A percentile compares a stretch with the other conserved stretches of the same genome.
phyloP scores from a whole-genome alignment of 2,797 vertebrate genomes.

The Melanotaenia trifasciata region DNA sequence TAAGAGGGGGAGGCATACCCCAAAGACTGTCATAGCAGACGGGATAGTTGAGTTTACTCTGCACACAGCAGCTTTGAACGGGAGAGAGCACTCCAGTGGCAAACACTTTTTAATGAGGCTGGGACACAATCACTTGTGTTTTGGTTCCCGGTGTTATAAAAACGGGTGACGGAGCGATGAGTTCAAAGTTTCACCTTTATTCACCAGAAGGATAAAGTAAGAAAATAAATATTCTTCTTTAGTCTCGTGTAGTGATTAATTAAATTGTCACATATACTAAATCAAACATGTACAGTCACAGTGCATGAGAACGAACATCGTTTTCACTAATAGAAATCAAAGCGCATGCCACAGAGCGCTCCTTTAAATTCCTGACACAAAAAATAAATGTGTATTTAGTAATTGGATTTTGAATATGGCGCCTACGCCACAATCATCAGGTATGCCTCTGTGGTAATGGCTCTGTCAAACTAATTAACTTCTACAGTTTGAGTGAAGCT shows the following conservation, averaged over 20 bases:
- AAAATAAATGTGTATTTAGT: slow-evolving; percentile 67
- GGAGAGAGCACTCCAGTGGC: slow-evolving; percentile 59
- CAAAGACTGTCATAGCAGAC: slow-evolving; percentile 73
- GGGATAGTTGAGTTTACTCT: slow-evolving; percentile 70
- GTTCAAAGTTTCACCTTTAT: slow-evolving; percentile 51
- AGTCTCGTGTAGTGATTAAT: slow-evolving; percentile 47
- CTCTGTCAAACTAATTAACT: slow-evolving; percentile 96
- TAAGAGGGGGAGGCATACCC: slow-evolving; percentile 74
- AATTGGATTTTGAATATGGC: slow-evolving; percentile 73
- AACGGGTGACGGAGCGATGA: slow-evolving; percentile 55
- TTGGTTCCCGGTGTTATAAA: slow-evolving; percentile 55
- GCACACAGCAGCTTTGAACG: slow-evolving; percentile 67
- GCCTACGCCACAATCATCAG: slow-evolving; percentile 77
- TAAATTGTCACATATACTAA: slow-evolving; percentile 45
- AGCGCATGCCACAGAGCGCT: neutral
- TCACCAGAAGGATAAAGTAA: slow-evolving; percentile 19
- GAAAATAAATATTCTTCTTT: slow-evolving; percentile 29
- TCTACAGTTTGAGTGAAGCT: slow-evolving; percentile 92
- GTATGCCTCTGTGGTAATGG: slow-evolving; percentile 86
- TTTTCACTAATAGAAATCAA: slow-evolving; percentile 36
- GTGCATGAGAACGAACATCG: slow-evolving; percentile 29
- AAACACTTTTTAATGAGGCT: slow-evolving; percentile 78
- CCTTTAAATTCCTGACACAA: slow-evolving; percentile 23
- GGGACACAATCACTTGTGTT: slow-evolving; percentile 67
- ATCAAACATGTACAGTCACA: slow-evolving; percentile 49